Base-by-base conservation (phyloP, 2,888 invertebrate species). In the Nezara viridula region DNA sequence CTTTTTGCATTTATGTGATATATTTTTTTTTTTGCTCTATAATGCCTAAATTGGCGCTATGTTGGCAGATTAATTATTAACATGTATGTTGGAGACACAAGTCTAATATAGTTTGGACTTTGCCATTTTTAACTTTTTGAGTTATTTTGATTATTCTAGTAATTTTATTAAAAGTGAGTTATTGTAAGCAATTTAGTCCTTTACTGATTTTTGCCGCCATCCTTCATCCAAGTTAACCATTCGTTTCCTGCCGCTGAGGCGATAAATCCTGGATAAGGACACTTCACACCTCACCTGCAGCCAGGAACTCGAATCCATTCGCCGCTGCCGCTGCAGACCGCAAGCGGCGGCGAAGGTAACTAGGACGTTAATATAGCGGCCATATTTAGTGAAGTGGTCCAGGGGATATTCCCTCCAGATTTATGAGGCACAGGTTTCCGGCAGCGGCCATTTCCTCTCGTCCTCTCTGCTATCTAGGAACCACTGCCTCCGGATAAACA, bases 381-480 rank as follows among this genome's bases (percentile, higher is more conserved):
- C 32, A 73, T 73, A 37, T 73, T 73, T 73, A 73, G 60, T 27
- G 60, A 60, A 27, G 27, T 27, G 16, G 32, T 14, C 60, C 5
- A 1, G 3, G 19, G 66, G 32, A 9, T 73, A 37, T 73, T 73
- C 32, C 66, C 37, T 32, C 66, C 32, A 73, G 66, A 73, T 73
- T 73, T 73, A 73, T 73, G 16, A 14, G 32, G 66, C 32, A 37
- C 7, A 5, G 37, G 37, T 14, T 73, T 73, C 66, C 66, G 66
- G 66, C 32, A 37, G 16, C 32, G 66, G 32, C 37, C 66, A 73
- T 73, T 73, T 73, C 66, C 66, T 60, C 27, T 27, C 60, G 27
- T 60, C 60, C 27, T n/a, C 55, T 32, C 27, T 37, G 66, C 66
- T 73, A 73, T 73, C 66, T 73, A 37, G 32, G 60, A 60, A 60